A percentile compares a stretch with the other conserved stretches of the same genome.
phyloP scores from a whole-genome alignment of 2,888 invertebrate genomes.

The Ectemnius continuus region DNA sequence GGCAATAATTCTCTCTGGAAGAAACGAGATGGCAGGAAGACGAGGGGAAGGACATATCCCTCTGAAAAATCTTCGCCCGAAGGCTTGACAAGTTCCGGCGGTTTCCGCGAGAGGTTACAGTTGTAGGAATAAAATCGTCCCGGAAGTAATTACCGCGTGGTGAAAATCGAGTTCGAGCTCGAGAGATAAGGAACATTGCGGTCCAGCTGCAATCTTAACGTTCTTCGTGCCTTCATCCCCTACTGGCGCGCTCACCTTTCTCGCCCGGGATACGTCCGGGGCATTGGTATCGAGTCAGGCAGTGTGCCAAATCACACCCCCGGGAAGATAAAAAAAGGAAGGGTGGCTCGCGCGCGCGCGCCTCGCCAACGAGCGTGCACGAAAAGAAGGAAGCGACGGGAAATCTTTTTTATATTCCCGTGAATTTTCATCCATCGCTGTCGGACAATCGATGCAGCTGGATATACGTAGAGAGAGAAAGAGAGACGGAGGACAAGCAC shows the following conservation, averaged over 20 bases:
- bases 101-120: slow-evolving; percentile 26
- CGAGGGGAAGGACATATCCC: background rate
- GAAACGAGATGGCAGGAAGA: background rate
- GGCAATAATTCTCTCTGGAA: slow-evolving; percentile 1
- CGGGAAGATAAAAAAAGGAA: slow-evolving; percentile 51
- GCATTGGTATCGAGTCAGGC: slow-evolving; percentile 60
- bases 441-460: slow-evolving; percentile 6
- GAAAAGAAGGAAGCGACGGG: slow-evolving; percentile 14
- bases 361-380: background rate
- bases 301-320: slow-evolving; percentile 57
- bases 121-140: slow-evolving; percentile 18
- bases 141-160: slow-evolving; percentile 1
- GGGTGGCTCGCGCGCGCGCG: background rate
- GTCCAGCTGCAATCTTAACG: slow-evolving; percentile 46
- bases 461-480: too few relatives aligned
- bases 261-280: slow-evolving; percentile 36
- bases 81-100: background rate
- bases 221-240: slow-evolving; percentile 29
- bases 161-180: background rate
- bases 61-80: slow-evolving; percentile 1
- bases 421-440: slow-evolving; percentile 19
- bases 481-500: too few relatives aligned
- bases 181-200: slow-evolving; percentile 18
- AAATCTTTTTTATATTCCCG: slow-evolving; percentile 41
- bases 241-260: slow-evolving; percentile 24